A percentile compares a stretch with the other conserved stretches of the same genome.
phyloP scores from a whole-genome alignment of 2,797 vertebrate species.

The Peromyscus nudipes region DNA sequence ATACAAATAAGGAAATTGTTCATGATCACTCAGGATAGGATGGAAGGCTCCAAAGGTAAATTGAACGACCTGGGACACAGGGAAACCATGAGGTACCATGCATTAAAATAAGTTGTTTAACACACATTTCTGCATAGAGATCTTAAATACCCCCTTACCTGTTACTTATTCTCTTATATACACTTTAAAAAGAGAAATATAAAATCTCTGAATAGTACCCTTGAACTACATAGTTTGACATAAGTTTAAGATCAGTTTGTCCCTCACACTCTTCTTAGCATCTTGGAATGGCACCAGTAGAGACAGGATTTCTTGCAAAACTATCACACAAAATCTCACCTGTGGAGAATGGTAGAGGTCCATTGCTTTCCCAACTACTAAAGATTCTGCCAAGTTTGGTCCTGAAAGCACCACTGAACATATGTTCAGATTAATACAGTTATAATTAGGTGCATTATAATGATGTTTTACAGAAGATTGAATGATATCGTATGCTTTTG shows the following conservation, averaged over 20 bases:
- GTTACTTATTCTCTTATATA: not conserved
- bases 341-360: not conserved
- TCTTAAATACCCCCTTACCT: no score
- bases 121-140: not conserved
- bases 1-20: no score
- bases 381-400: not conserved
- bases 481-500: fast-evolving
- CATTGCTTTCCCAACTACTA: fast-evolving
- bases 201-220: not conserved
- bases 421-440: fast-evolving
- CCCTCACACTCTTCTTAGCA: no score
- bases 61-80: not conserved
- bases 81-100: no score
- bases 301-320: not conserved
- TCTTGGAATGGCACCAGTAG: no score
- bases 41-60: no score
- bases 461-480: fast-evolving
- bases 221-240: not conserved
- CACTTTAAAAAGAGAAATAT: not conserved
- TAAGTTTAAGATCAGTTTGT: not conserved
- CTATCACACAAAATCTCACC: not conserved
- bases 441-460: not conserved
- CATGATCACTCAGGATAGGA: no score
- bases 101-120: not conserved
- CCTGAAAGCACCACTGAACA: not conserved